phyloP scores from a whole-genome alignment of 2,113 vertebrate genomes.

The Mus pahari region DNA sequence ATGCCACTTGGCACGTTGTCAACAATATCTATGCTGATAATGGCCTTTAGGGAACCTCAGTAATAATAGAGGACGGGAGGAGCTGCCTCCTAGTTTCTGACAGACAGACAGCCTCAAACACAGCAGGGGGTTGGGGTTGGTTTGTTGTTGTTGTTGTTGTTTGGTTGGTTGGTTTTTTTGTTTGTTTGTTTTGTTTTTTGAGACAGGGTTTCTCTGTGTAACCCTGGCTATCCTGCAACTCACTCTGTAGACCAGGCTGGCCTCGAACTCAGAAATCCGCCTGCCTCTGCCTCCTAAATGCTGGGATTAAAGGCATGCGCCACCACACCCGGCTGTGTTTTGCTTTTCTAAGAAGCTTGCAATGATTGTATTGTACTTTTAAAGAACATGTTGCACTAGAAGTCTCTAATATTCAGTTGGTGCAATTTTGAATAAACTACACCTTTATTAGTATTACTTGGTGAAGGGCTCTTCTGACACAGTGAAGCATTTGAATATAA shows the following conservation, averaged over 20 bases:
- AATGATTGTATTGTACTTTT: constrained; percentile 17
- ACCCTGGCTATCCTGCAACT: background rate
- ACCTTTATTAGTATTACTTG: background rate
- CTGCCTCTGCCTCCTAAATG: background rate
- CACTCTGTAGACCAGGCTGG: background rate
- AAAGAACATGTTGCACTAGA: background rate
- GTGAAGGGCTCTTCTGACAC: background rate
- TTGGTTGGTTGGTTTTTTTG: background rate
- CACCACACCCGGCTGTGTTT: background rate
- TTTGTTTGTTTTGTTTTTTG: background rate
- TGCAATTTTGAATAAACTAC: background rate
- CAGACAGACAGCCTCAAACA: background rate
- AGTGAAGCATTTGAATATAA: constrained; percentile 48
- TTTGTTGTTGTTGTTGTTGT: no score
- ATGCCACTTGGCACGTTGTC: background rate
- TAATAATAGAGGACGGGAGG: background rate
- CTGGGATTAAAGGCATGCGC: background rate
- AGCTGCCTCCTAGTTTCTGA: background rate
- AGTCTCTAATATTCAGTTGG: background rate
- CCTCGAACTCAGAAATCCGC: background rate
- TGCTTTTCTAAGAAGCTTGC: constrained; percentile 45
- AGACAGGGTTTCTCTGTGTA: background rate
- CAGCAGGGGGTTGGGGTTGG: no score
- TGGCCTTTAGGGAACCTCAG: constrained; percentile 12
- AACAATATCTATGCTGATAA: constrained; percentile 25